Base-by-base conservation (phyloP, 2,797 vertebrate species). In the Chaenodraco wilsoni region DNA sequence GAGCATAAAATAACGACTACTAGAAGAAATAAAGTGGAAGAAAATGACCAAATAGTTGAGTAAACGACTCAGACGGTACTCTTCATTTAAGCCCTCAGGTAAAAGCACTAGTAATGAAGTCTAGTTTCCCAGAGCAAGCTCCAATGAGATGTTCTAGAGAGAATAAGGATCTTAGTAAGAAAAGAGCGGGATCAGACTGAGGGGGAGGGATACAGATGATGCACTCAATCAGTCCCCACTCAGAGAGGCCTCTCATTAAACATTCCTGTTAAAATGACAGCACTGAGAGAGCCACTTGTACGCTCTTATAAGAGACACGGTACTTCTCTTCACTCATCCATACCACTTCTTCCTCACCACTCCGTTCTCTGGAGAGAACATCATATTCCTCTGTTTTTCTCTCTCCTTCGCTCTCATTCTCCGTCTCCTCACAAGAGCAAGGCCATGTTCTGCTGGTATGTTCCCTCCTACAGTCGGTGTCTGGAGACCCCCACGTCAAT, bases 201-300 rank as follows among this genome's bases (percentile, higher is more conserved):
- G 52, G 69, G 59, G 23, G 33, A 45, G 9, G 19, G 40, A 49
- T 57, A 63, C 71, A 60, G 83, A 84, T 70, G 82, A 81, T 60
- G 44, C 78, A 74, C 78, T 87, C 77, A 82, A 82, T 86, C 83
- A 72, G 81, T 57, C 69, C 77, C 46, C 62, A 50, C 78, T 78
- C 71, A n/a, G 56, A 85, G 79, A 82, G 61, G 69, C 64, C 72
- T 77, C 79, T 82, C 76, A 70, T 89, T 76, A 83, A 66, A 74
- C 62, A 77, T 65, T 84, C 65, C 66, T 17, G 1, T 58, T 63
- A 62, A 83, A 74, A 88, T 76, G 71, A 70, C 79, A 67, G 68
- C 70, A 40, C 27, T 15, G 55, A 84, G 49, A 68, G 72, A 78
- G 55, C 67, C 55, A 21, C 79, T 78, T 57, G 2, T 48, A 58